Evolutionary conservation across 1,140 invertebrate genomes (phyloP).

Genomic region (Heliconius nattereri): DNA sequence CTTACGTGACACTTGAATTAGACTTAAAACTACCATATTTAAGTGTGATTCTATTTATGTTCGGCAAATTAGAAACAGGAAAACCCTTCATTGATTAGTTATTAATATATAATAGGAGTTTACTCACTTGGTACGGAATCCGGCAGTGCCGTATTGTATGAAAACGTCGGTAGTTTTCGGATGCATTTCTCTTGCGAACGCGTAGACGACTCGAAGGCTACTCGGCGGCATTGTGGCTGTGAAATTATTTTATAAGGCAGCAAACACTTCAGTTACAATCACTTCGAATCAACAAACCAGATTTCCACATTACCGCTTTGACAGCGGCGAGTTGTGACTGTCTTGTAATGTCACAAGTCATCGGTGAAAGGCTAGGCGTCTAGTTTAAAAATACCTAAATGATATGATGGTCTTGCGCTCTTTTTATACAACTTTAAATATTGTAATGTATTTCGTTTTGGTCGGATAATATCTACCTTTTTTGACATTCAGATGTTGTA

Average conservation of each 20-base stretch:
- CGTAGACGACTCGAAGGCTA: constrained; percentile 84
- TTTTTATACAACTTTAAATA: neutral
- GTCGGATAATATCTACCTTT: constrained; percentile 21
- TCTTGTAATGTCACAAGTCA: constrained; percentile 52
- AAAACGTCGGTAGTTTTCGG: constrained; percentile 84
- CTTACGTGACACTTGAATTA: constrained; percentile 63
- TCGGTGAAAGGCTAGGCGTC: constrained; percentile 32
- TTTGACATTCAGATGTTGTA: constrained; percentile 21
- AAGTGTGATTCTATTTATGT: constrained; percentile 17
- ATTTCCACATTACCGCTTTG: constrained; percentile 75
- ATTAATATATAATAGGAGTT: constrained; percentile 30
- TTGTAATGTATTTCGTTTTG: constrained; percentile 21
- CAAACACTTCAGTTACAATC: constrained; percentile 70
- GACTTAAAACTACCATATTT: constrained; percentile 14
- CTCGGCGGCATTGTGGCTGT: constrained; percentile 75
- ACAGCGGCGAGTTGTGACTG: constrained; percentile 54
- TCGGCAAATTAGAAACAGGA: constrained; percentile 22
- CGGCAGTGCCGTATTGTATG: constrained; percentile 87
- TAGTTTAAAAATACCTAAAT: constrained; percentile 15
- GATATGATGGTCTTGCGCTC: neutral
- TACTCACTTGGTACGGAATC: constrained; percentile 86
- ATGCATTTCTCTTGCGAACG: constrained; percentile 88
- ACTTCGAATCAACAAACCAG: constrained; percentile 76
- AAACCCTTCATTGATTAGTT: constrained; percentile 36
- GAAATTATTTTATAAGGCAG: constrained; percentile 77